phyloP scores from a whole-genome alignment of 2,113 vertebrate genomes.

The Caranx melampygus region DNA sequence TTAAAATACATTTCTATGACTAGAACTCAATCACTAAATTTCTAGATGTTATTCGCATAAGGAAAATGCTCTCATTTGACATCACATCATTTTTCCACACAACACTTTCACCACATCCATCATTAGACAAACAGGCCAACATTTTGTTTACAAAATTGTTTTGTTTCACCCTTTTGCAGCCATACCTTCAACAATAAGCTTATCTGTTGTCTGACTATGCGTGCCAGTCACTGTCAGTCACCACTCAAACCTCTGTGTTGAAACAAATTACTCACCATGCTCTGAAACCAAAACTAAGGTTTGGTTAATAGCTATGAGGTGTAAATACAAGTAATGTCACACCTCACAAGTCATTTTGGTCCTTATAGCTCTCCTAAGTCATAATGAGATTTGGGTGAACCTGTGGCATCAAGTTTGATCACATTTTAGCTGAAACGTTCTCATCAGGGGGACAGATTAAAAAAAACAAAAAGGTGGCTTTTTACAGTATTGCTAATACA shows the following conservation, averaged over 20 bases:
- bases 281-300: not conserved
- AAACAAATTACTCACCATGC: not conserved
- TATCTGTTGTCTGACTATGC: not conserved
- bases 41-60: not conserved
- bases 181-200: not conserved
- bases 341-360: not conserved
- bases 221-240: not conserved
- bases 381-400: not conserved
- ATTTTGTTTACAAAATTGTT: not conserved
- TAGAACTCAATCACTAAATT: not conserved
- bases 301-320: not conserved
- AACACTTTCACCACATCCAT: not conserved
- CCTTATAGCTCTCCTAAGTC: not conserved
- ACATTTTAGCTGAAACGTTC: not conserved
- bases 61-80: too few species aligned
- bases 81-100: not conserved
- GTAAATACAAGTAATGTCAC: not conserved
- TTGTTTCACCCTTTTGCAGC: not conserved
- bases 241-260: not conserved
- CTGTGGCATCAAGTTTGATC: not conserved
- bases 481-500: not conserved
- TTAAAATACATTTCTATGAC: not conserved
- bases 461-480: not conserved
- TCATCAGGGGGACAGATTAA: not conserved
- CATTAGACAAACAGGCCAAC: not conserved